Evolutionary conservation across 2,797 vertebrate genomes (phyloP).

Genomic region (Anguilla anguilla): DNA sequence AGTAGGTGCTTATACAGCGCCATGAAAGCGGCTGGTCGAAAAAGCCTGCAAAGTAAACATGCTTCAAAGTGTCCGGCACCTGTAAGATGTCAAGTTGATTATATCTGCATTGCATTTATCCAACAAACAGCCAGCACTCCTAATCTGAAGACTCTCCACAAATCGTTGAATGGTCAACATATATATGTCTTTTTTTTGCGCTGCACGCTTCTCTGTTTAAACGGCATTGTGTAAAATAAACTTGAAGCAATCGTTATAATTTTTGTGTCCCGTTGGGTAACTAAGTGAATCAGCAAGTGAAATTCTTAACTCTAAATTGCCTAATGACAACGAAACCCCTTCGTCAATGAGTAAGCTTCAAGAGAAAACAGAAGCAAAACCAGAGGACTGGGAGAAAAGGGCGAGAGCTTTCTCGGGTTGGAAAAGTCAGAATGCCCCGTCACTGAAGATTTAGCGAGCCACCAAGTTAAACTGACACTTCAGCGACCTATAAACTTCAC

Average conservation of each 20-base stretch:
- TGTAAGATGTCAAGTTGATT: conserved; percentile 1
- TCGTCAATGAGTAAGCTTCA: neutral
- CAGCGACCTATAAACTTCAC: neutral
- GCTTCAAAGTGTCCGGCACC: neutral
- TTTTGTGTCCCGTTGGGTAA: neutral
- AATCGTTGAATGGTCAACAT: neutral
- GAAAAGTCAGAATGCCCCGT: neutral
- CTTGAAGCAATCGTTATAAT: neutral
- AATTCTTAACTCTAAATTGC: neutral
- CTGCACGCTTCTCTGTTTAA: neutral
- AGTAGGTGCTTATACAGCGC: conserved; percentile 2
- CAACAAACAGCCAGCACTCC: neutral
- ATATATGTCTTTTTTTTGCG: neutral
- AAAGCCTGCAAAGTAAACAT: neutral
- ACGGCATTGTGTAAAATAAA: neutral
- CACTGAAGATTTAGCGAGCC: neutral
- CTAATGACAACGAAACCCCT: neutral
- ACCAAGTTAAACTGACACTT: neutral
- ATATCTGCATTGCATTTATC: neutral
- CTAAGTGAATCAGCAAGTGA: neutral
- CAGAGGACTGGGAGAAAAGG: neutral
- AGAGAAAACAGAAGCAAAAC: neutral
- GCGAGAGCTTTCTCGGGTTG: neutral
- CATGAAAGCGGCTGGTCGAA: neutral
- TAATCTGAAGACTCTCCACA: neutral